These are phyloP conservation scores for Drosophila eugracilis DNA, from an alignment of 1,140 invertebrate species.

Conservation along the genomic window DNA sequence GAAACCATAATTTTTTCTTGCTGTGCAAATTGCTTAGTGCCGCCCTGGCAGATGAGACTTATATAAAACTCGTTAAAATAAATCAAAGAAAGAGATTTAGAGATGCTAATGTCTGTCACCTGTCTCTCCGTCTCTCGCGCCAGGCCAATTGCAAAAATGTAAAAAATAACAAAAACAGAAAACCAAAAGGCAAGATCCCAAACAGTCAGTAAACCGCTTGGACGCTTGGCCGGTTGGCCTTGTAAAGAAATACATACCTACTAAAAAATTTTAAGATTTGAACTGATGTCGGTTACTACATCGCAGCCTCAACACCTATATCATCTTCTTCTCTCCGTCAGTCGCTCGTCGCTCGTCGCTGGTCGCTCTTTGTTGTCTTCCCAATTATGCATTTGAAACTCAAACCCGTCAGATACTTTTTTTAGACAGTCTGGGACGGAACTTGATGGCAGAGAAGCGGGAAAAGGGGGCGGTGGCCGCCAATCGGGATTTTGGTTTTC, in stretches of 20 bases:
- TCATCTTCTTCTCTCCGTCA: conserved; percentile 29
- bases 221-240: conserved; percentile 67
- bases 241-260: conserved; percentile 59
- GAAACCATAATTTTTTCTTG: conserved; percentile 59
- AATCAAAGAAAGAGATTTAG: conserved; percentile 63
- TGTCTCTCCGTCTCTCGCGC: conserved; percentile 5
- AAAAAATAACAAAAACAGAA: not conserved
- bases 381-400: conserved; percentile 62
- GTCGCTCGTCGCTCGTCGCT: not conserved
- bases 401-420: conserved; percentile 37
- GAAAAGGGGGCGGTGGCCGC: no score
- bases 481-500: conserved; percentile 15
- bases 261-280: conserved; percentile 55
- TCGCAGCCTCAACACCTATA: conserved; percentile 68
- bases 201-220: conserved; percentile 34
- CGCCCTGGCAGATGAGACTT: conserved; percentile 62
- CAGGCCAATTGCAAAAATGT: conserved; percentile 44
- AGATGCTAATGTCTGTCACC: conserved; percentile 31
- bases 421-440: not conserved
- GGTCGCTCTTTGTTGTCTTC: conserved; percentile 32
- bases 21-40: conserved; percentile 64
- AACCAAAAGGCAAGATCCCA: conserved; percentile 27
- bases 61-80: conserved; percentile 74
- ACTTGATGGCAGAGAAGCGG: not conserved
- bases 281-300: conserved; percentile 71